Evolutionary conservation across 2,797 vertebrate genomes (phyloP), one percentile per base, ranked within the genome.

Genomic region (Glyptemys insculpta): DNA sequence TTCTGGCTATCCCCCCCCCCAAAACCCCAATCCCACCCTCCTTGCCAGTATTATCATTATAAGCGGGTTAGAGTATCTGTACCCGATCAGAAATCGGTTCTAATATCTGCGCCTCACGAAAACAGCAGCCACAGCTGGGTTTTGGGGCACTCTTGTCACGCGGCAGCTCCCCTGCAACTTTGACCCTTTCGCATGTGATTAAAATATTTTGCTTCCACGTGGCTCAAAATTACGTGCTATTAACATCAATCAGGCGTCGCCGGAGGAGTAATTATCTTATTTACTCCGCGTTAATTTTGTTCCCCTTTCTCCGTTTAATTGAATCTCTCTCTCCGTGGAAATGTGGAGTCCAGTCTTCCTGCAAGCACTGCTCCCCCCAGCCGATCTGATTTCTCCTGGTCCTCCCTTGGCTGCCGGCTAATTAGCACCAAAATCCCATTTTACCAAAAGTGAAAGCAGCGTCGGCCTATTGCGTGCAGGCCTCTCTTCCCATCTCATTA

Each of bases 401-500:
- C n/a, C 79, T 53, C 34, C 21, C 50, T 37, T 37, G 25, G 53
- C n/a, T 25, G 37, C 53, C 5, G 27, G 11, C 37, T 44, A 57
- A 44, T 57, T 41, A 56, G 27, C 52, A 56, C n/a, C n/a, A 56
- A 56, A 81, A 11, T 57, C 37, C 15, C 15, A 44, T 41, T 29
- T 16, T 27, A 3, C 9, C 1, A 1, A 1, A 1, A 11, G 2
- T 4, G 3, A 2, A 1, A 57, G 72, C 52, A 5, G 11, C 3
- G 1, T 15, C 1, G 44, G 57, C 25, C 5, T 2, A 8, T 47
- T 16, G 3, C 0, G 2, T 3, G 74, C 10, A 2, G n/a, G 2
- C 15, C 11, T 19, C 81, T 25, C 81, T 79, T 25, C 2, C 78
- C n/a, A 21, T n/a, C 50, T 5, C 49, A 1, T 25, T 21, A 19